Evolutionary conservation across 2,797 vertebrate genomes (phyloP), one percentile per base, ranked within the genome.

Genomic region (Lateolabrax maculatus): DNA sequence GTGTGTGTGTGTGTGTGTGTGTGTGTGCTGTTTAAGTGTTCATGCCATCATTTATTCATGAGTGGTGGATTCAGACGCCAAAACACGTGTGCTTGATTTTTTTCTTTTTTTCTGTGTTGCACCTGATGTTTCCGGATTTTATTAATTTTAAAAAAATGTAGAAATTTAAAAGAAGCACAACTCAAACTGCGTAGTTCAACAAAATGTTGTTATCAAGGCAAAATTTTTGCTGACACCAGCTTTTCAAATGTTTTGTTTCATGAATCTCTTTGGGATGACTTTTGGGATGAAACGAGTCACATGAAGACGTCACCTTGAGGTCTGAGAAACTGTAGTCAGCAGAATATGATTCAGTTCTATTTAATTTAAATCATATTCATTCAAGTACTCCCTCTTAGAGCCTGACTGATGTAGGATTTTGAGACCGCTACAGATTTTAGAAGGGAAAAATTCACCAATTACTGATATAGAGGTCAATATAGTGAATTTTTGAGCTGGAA

Each of bases 341-440:
- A n/a, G n/a, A n/a, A n/a, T 10, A 44, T 6, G 23, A 23, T 46
- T 23, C 6, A 23, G n/a, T 44, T 69, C 4, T 21, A 1, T 60
- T 71, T 31, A 13, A 29, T 61, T 61, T 29, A 4, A 39, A 51
- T 27, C 7, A 25, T 23, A 37, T 7, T 57, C 8, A 57, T 19
- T 44, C 0, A 34, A 4, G 16, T 0, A 18, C 1, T 1, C 5
- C n/a, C n/a, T n/a, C n/a, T n/a, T n/a, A n/a, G n/a, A n/a, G n/a
- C n/a, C n/a, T n/a, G n/a, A n/a, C n/a, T n/a, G n/a, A n/a, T n/a
- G n/a, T n/a, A n/a, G n/a, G n/a, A n/a, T n/a, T n/a, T n/a, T n/a
- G n/a, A n/a, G n/a, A n/a, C n/a, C n/a, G n/a, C n/a, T n/a, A n/a
- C n/a, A n/a, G n/a, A n/a, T n/a, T n/a, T n/a, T n/a, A n/a, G n/a